Conservation (phyloP, 2,797 vertebrate species). For the Ataeniobius toweri region DNA sequence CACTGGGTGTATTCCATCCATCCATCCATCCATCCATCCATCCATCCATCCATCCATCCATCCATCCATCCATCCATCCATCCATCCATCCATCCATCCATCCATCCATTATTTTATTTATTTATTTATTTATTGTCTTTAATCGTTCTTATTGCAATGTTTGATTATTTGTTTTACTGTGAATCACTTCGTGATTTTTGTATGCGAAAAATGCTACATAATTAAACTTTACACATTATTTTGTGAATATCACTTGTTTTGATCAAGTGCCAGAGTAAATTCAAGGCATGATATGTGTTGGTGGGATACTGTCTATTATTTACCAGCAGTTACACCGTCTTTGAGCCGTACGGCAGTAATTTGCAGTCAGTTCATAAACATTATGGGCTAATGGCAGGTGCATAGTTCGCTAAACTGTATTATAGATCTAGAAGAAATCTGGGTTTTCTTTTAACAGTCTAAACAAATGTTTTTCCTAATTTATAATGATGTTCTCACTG, state of each 20-base stretch:
- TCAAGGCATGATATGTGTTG: background rate
- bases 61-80: background rate
- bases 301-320: background rate
- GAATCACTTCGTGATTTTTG: background rate
- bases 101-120: background rate
- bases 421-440: background rate
- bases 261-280: background rate
- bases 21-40: background rate
- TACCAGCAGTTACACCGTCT: background rate
- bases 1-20: background rate
- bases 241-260: background rate
- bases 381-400: background rate
- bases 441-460: background rate
- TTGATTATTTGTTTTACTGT: background rate
- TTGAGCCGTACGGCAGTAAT: background rate
- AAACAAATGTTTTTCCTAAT: background rate
- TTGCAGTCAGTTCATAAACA: background rate
- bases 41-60: background rate
- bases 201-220: background rate
- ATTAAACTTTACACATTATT: background rate
- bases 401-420: background rate
- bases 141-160: background rate
- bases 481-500: background rate
- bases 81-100: background rate
- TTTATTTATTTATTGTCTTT: too few relatives aligned